Conservation (phyloP, 2,113 vertebrate species). For the Ivindomyrus marchei region DNA sequence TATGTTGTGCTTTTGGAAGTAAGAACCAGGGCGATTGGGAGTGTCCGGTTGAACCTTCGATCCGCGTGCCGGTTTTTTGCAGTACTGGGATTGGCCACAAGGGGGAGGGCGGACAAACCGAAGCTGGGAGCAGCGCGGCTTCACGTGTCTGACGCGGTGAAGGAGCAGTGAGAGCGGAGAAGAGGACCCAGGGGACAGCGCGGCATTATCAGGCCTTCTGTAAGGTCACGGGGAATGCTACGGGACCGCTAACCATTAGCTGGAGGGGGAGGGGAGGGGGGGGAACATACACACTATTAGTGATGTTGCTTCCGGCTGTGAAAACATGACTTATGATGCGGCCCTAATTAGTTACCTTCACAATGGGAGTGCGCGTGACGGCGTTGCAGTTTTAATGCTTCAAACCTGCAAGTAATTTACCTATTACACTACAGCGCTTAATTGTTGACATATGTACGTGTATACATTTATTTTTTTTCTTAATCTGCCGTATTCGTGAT, state of each 20-base stretch:
- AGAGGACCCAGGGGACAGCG: neutral
- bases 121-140: neutral
- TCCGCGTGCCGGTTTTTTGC: neutral
- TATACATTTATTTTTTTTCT: neutral
- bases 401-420: neutral
- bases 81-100: neutral
- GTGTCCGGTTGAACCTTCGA: neutral
- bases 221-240: neutral
- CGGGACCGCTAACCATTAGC: neutral
- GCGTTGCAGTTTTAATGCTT: neutral
- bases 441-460: neutral
- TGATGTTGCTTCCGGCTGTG: slow-evolving; percentile 37
- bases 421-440: neutral
- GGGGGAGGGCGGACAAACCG: neutral
- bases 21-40: neutral
- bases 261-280: neutral
- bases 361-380: neutral
- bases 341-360: slow-evolving; percentile 42
- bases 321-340: slow-evolving; percentile 36
- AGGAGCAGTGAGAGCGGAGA: neutral
- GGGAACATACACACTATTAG: slow-evolving; percentile 29
- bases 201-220: neutral
- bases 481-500: neutral
- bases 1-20: neutral
- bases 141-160: neutral